These are phyloP conservation scores for Amphiura filiformis DNA, from an alignment of 35 echinoderm and acorn worm species.

Conservation along the genomic window DNA sequence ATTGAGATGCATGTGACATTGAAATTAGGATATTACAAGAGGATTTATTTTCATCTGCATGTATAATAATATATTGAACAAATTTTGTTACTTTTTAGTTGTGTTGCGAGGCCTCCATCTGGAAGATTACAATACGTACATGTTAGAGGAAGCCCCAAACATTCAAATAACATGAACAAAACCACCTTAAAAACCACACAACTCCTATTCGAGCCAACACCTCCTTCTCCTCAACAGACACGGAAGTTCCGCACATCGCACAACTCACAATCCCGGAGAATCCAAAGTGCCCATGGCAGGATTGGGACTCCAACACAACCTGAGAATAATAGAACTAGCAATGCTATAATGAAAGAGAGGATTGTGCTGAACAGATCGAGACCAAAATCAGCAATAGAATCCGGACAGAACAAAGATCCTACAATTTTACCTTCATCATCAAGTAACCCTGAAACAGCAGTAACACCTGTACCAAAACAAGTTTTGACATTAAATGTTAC, in stretches of 20 bases:
- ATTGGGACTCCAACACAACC: neutral
- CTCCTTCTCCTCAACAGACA: conserved; percentile 4
- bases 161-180: neutral
- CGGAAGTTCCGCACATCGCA: neutral
- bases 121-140: neutral
- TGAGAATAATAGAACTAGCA: conserved; percentile 18
- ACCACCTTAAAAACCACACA: conserved; percentile 18
- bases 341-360: neutral
- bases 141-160: too few relatives aligned
- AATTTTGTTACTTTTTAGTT: neutral
- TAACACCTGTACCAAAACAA: conserved; percentile 13
- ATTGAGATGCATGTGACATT: too few relatives aligned
- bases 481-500: neutral
- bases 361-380: conserved; percentile 9
- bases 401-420: neutral
- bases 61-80: neutral
- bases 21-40: too few relatives aligned
- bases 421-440: neutral
- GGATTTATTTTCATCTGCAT: too few relatives aligned
- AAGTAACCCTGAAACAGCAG: neutral
- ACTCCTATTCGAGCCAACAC: conserved; percentile 48
- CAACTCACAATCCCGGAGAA: conserved; percentile 10
- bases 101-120: conserved; percentile 1
- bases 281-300: conserved; percentile 46
- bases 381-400: conserved; percentile 25